Conservation (phyloP, 2,797 vertebrate genomes). For the Odontamblyopus lacepedii region DNA sequence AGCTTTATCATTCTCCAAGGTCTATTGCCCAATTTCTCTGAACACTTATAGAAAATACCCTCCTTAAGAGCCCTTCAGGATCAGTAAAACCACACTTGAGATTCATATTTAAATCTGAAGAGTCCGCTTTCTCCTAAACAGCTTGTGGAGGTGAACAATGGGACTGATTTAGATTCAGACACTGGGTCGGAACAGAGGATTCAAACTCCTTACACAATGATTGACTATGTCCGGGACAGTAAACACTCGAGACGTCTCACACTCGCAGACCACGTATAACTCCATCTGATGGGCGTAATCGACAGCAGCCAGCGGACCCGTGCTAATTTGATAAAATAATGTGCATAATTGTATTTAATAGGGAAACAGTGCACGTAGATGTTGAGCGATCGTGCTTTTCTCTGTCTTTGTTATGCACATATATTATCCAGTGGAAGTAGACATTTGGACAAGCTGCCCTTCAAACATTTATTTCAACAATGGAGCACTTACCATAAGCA, state of each 20-base stretch:
- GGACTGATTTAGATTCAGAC: slow-evolving; percentile 34
- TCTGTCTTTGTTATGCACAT: slow-evolving; percentile 50
- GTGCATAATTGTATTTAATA: slow-evolving; percentile 63
- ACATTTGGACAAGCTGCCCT: slow-evolving; percentile 57
- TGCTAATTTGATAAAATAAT: slow-evolving; percentile 64
- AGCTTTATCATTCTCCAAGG: no score
- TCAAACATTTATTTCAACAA: slow-evolving; percentile 56
- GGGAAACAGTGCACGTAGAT: slow-evolving; percentile 27
- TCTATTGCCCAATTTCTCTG: neutral
- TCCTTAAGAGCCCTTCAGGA: neutral
- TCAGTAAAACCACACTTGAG: neutral
- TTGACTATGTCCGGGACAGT: slow-evolving; percentile 43
- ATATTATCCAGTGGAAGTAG: slow-evolving; percentile 45
- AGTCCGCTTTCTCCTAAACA: neutral
- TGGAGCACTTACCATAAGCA: slow-evolving; percentile 50
- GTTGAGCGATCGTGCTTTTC: slow-evolving; percentile 41
- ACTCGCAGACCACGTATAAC: slow-evolving; percentile 61
- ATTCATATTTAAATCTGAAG: neutral
- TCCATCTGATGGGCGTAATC: slow-evolving; percentile 58
- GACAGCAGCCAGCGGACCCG: slow-evolving; percentile 51
- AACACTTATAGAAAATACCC: no score
- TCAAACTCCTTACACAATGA: slow-evolving; percentile 48
- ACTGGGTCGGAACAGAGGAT: slow-evolving; percentile 40
- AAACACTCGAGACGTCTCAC: slow-evolving; percentile 36
- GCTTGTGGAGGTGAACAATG: slow-evolving; percentile 24